Evolutionary conservation across 64 coral and sea anemone species (phyloP).

Genomic region (Stichodactyla mertensii): DNA sequence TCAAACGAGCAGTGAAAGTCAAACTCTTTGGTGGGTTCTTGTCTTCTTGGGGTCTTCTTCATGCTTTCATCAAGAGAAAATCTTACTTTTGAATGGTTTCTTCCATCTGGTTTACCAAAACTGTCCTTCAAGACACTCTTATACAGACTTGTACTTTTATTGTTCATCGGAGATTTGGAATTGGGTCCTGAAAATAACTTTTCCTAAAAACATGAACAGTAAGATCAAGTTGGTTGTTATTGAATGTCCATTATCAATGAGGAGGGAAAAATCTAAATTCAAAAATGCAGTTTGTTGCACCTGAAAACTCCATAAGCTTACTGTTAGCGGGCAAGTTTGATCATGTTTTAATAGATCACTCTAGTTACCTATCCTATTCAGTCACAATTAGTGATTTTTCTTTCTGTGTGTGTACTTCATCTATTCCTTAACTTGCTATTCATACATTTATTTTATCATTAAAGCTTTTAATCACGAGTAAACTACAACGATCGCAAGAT

Average conservation of each 20-base stretch:
- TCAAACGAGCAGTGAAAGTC: slow-evolving; percentile 81
- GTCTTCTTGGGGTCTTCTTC: slow-evolving; percentile 16
- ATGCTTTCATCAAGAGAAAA: slow-evolving; percentile 13
- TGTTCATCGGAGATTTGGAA: slow-evolving; percentile 14
- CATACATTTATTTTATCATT: too few species aligned
- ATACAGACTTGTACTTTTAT: slow-evolving; percentile 36
- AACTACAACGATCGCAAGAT: too few species aligned
- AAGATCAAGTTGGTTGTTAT: background rate
- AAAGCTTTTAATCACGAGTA: too few species aligned
- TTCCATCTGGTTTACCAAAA: slow-evolving; percentile 12
- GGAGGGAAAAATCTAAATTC: background rate
- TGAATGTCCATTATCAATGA: background rate
- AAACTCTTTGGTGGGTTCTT: slow-evolving; percentile 34
- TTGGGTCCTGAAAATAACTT: background rate
- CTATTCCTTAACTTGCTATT: too few species aligned
- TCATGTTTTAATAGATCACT: background rate
- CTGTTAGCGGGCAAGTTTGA: background rate
- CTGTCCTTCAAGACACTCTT: slow-evolving; percentile 44
- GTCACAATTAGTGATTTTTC: background rate
- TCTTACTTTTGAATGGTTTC: background rate
- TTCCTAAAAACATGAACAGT: slow-evolving; percentile 13
- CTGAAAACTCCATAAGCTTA: too few species aligned
- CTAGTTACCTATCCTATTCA: background rate
- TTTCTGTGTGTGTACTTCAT: too few species aligned
- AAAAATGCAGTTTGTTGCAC: background rate